Evolutionary conservation across 2,113 vertebrate genomes (phyloP).

Genomic region (Tetraodon nigroviridis): DNA sequence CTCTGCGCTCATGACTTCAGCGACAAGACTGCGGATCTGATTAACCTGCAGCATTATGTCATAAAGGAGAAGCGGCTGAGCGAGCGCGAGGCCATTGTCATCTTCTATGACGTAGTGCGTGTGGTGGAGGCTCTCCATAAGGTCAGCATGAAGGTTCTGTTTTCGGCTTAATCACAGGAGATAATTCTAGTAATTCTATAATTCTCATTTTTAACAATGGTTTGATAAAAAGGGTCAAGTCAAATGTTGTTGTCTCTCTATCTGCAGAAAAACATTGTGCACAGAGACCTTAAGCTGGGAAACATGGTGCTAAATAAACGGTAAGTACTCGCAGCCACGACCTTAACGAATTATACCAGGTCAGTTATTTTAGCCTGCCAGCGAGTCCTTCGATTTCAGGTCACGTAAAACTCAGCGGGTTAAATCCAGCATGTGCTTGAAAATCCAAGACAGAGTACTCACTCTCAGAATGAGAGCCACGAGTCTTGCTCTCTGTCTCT

Average conservation of each 20-base stretch:
- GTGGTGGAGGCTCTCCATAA: slow-evolving; percentile 97
- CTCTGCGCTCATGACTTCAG: slow-evolving; percentile 97
- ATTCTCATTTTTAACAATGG: slow-evolving; percentile 15
- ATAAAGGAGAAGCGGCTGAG: slow-evolving; percentile 97
- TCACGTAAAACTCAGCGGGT: slow-evolving; percentile 10
- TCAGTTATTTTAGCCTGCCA: slow-evolving; percentile 36
- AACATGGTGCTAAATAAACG: slow-evolving; percentile 99
- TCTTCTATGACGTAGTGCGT: slow-evolving; percentile 97
- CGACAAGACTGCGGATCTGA: slow-evolving; percentile 94
- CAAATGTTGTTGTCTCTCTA: slow-evolving; percentile 12
- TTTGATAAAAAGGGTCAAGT: slow-evolving; percentile 27
- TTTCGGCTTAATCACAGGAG: no score
- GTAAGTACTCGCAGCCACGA: slow-evolving; percentile 67
- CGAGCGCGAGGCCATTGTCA: slow-evolving; percentile 93
- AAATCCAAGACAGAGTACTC: slow-evolving; percentile 39
- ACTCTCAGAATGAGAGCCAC: slow-evolving; percentile 46
- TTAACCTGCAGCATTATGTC: slow-evolving; percentile 98
- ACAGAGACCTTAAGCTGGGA: slow-evolving; percentile 98
- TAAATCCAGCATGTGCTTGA: slow-evolving; percentile 30
- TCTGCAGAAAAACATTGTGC: slow-evolving; percentile 95
- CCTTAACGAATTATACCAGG: slow-evolving; percentile 3
- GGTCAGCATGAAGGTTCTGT: slow-evolving; percentile 64
- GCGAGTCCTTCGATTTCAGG: slow-evolving; percentile 19
- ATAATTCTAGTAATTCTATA: no score
- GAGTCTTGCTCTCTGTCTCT: neutral